Percentiles rank a stretch among this genome's conserved stretches.
Conservation (phyloP, 2,113 vertebrate species). For the Strigops habroptila region DNA sequence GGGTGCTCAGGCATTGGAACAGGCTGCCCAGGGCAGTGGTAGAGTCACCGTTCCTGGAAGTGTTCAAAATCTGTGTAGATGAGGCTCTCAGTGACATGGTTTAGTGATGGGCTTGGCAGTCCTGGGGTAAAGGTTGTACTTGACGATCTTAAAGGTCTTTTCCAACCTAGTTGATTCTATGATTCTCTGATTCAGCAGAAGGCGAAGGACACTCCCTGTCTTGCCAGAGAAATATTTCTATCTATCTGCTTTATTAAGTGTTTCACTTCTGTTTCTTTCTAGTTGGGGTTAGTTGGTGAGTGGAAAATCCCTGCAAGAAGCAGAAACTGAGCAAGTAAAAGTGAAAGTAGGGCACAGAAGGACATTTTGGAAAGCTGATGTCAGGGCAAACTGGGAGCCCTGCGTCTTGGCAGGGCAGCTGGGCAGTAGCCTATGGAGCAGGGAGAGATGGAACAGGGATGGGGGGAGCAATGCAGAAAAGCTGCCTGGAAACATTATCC, state of each 20-base stretch:
- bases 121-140: neutral
- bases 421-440: neutral
- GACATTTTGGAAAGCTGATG: neutral
- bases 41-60: neutral
- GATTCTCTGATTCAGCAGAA: neutral
- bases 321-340: neutral
- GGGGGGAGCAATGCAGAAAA: neutral
- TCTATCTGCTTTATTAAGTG: neutral
- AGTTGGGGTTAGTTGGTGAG: neutral
- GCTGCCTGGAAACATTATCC: neutral
- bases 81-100: neutral
- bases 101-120: neutral
- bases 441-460: neutral
- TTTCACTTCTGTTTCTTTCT: neutral
- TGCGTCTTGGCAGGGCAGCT: rapidly evolving
- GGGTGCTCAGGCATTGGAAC: neutral
- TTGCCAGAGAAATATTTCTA: neutral
- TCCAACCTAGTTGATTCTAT: neutral
- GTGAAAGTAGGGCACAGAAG: neutral
- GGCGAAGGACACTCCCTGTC: neutral
- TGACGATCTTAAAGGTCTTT: neutral
- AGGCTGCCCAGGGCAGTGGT: neutral
- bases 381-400: neutral
- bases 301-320: neutral
- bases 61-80: neutral